phyloP scores from a whole-genome alignment of 2,888 invertebrate genomes.

The Agrochola litura region DNA sequence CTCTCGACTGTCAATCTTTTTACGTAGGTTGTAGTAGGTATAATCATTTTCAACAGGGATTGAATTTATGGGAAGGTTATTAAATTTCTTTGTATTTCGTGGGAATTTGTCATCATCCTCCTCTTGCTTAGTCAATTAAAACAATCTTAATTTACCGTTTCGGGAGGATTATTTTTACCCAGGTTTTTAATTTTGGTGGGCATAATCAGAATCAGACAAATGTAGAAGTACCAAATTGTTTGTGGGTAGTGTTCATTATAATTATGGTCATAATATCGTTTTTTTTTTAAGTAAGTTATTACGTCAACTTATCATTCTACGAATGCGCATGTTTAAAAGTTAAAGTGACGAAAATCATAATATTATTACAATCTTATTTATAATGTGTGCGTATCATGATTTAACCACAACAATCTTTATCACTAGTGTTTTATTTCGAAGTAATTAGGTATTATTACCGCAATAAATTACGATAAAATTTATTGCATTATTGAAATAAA shows the following conservation, averaged over 20 bases:
- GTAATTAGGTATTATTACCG: slow-evolving; percentile 57
- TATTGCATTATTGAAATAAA: slow-evolving; percentile 50
- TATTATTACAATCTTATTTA: slow-evolving; percentile 56
- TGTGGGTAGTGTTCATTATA: neutral
- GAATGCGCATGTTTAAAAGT: slow-evolving; percentile 37
- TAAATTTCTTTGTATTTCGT: neutral
- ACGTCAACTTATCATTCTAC: slow-evolving; percentile 32
- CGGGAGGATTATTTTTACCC: neutral
- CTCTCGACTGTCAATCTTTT: neutral
- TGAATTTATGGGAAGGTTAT: neutral
- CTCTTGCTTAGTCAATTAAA: neutral
- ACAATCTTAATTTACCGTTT: neutral
- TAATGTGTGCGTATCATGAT: slow-evolving; percentile 37
- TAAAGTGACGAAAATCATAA: slow-evolving; percentile 63
- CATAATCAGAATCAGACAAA: neutral
- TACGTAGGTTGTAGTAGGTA: neutral
- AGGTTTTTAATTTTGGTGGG: neutral
- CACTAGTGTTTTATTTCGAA: slow-evolving; percentile 58
- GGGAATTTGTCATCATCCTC: neutral
- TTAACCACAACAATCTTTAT: slow-evolving; percentile 88
- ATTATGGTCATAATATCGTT: neutral
- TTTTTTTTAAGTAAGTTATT: slow-evolving; percentile 4
- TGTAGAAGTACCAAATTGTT: neutral
- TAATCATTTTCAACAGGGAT: neutral
- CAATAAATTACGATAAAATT: slow-evolving; percentile 38